These are phyloP conservation scores for Dolichoris vasculosae DNA, from an alignment of 1,140 invertebrate species.

Conservation along the genomic window DNA sequence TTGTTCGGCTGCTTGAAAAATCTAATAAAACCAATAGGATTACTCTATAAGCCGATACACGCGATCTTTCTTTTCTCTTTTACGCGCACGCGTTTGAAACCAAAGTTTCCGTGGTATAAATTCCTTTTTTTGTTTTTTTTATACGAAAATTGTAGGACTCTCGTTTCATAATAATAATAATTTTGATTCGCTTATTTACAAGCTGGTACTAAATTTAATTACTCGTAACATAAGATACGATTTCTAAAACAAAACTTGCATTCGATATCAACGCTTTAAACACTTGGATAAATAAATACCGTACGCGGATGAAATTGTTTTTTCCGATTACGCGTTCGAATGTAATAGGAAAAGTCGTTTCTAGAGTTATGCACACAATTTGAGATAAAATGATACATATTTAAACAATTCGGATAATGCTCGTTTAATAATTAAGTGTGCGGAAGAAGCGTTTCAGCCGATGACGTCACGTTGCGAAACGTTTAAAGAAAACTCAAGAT, in stretches of 20 bases:
- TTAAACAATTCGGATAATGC: conserved; percentile 26
- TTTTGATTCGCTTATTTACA: too few relatives aligned
- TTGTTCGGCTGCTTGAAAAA: not conserved
- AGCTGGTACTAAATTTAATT: too few relatives aligned
- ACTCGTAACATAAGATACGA: too few relatives aligned
- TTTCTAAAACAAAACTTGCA: too few relatives aligned
- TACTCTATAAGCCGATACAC: not conserved
- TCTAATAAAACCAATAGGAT: not conserved
- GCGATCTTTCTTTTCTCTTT: too few relatives aligned
- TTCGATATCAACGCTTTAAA: too few relatives aligned
- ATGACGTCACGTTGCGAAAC: conserved; percentile 13
- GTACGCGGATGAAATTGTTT: too few relatives aligned
- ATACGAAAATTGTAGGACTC: too few relatives aligned
- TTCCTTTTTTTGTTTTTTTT: too few relatives aligned
- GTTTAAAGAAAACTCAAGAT: not conserved
- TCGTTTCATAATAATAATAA: too few relatives aligned
- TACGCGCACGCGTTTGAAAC: not conserved
- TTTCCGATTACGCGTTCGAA: too few relatives aligned
- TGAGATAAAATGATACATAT: not conserved
- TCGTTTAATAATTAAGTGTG: conserved; percentile 12
- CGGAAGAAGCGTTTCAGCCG: not conserved
- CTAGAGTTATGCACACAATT: not conserved
- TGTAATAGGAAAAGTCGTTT: not conserved
- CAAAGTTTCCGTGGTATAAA: not conserved
- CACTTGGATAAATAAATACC: too few relatives aligned